phyloP scores from a whole-genome alignment of 2,113 vertebrate genomes.

The Crotophaga sulcirostris region DNA sequence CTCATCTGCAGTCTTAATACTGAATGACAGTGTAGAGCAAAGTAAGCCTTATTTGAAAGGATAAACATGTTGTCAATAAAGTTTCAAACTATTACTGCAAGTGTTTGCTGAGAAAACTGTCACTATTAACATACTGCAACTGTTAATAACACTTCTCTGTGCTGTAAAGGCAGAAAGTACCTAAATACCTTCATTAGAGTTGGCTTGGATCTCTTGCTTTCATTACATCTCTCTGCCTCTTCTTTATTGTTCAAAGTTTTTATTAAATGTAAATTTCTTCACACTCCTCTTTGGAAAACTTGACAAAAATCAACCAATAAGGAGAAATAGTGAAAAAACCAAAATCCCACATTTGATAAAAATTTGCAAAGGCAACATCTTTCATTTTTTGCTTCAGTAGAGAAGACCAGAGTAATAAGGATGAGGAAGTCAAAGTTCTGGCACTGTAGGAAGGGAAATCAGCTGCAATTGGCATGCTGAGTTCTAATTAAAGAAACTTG shows the following conservation, averaged over 20 bases:
- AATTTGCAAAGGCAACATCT: neutral
- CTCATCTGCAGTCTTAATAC: neutral
- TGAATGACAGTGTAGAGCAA: neutral
- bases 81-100: conserved; percentile 6
- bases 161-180: conserved; percentile 16
- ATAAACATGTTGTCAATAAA: neutral
- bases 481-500: neutral
- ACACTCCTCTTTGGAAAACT: neutral
- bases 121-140: conserved; percentile 19
- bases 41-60: neutral
- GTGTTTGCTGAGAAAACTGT: conserved; percentile 38
- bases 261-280: neutral
- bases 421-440: neutral
- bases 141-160: conserved; percentile 43
- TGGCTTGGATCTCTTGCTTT: conserved; percentile 43
- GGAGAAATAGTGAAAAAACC: neutral
- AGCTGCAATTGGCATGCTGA: neutral
- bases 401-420: neutral
- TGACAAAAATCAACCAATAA: neutral
- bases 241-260: conserved; percentile 34
- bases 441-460: neutral
- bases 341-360: neutral
- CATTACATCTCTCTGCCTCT: neutral
- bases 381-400: neutral
- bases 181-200: conserved; percentile 16